Evolutionary conservation across 2,113 vertebrate species (phyloP).

Genomic region (Sylvietta virens): DNA sequence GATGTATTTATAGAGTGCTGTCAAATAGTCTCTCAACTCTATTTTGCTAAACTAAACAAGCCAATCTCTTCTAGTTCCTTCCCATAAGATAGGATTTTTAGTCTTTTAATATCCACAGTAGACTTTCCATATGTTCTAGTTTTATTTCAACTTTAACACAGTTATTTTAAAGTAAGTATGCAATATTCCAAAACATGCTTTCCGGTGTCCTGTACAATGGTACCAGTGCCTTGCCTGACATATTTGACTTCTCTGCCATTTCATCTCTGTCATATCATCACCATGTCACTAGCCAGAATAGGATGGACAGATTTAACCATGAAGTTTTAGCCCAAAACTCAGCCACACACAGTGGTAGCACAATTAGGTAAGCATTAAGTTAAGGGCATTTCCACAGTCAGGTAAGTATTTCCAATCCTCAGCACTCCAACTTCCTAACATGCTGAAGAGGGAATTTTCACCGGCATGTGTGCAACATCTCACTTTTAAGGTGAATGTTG

Average conservation of each 20-base stretch:
- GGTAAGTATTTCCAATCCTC: neutral
- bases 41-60: slow-evolving; percentile 54
- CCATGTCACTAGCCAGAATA: neutral
- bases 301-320: neutral
- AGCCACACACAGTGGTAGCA: neutral
- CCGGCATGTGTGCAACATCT: neutral
- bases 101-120: slow-evolving; percentile 16
- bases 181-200: neutral
- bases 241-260: neutral
- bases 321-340: neutral
- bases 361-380: neutral
- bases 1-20: slow-evolving; percentile 48
- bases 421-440: neutral
- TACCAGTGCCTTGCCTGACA: neutral
- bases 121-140: neutral
- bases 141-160: neutral
- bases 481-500: neutral
- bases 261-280: neutral
- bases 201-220: neutral
- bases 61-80: slow-evolving; percentile 36
- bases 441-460: neutral
- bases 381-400: neutral
- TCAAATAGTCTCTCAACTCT: slow-evolving; percentile 34
- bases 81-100: slow-evolving; percentile 40
- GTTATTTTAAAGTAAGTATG: neutral